Evolutionary conservation across 2,113 vertebrate species (phyloP).

Genomic region (Pampusana beccarii): DNA sequence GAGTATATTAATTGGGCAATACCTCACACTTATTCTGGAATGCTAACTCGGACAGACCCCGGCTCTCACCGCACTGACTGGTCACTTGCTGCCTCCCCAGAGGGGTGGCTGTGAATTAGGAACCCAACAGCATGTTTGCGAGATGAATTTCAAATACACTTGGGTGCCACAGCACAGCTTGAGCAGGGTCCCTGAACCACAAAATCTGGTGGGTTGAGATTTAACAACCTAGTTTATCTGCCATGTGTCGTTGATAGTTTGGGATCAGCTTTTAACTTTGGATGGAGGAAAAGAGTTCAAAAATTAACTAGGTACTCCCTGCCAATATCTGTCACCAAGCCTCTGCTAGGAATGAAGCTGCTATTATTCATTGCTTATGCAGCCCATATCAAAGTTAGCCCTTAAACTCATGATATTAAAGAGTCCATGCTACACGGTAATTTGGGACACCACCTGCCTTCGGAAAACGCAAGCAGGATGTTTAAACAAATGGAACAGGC

Average conservation of each 20-base stretch:
- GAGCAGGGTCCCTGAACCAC: background rate
- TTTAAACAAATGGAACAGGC: background rate
- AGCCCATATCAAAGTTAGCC: slow-evolving; percentile 12
- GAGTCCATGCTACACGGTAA: background rate
- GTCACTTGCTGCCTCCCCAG: slow-evolving; percentile 9
- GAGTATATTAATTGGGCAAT: background rate
- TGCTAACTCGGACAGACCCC: background rate
- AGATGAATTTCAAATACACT: slow-evolving; percentile 27
- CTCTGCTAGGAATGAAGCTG: background rate
- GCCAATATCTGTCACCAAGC: background rate
- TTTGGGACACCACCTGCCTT: background rate
- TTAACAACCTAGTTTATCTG: background rate
- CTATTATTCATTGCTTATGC: background rate
- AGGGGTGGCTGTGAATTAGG: background rate
- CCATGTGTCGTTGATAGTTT: background rate
- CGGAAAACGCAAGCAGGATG: background rate
- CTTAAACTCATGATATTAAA: background rate
- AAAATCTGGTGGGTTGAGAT: background rate
- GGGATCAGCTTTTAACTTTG: slow-evolving; percentile 42
- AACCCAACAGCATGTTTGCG: background rate
- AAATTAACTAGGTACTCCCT: slow-evolving; percentile 27
- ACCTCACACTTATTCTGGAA: background rate
- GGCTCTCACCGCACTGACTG: background rate
- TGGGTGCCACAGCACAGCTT: background rate
- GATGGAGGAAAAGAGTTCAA: slow-evolving; percentile 2